These are phyloP conservation scores for Phrynocephalus versicolor DNA, from an alignment of 2,113 vertebrate species.

Conservation along the genomic window DNA sequence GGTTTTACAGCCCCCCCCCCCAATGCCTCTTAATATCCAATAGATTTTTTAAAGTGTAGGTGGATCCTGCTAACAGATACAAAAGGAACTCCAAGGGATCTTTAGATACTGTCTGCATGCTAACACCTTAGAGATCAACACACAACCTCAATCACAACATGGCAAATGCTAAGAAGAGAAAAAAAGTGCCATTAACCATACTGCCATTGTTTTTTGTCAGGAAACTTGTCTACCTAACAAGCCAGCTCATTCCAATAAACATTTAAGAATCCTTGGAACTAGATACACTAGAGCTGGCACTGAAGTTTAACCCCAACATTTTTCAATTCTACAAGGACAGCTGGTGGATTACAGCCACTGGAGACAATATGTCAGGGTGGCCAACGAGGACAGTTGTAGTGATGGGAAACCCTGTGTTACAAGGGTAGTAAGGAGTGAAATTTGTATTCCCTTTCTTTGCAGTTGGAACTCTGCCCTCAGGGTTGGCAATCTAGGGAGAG, in stretches of 20 bases:
- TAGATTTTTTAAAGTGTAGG: not conserved
- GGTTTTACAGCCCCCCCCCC: no score
- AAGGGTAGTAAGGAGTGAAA: not conserved
- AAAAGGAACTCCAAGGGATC: not conserved
- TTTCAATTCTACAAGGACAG: not conserved
- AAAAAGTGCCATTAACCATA: no score
- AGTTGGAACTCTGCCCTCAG: not conserved
- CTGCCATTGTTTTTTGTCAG: not conserved
- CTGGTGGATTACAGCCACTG: not conserved
- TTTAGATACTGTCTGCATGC: not conserved
- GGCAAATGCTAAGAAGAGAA: not conserved
- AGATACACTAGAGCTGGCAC: not conserved
- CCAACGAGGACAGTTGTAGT: not conserved
- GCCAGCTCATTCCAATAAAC: not conserved
- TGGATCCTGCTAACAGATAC: not conserved
- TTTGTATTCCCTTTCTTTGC: not conserved
- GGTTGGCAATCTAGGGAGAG: not conserved
- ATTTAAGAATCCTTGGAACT: not conserved
- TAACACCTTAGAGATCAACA: not conserved
- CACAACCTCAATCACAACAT: not conserved
- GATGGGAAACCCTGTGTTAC: no score
- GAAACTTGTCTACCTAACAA: not conserved
- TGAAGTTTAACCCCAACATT: not conserved
- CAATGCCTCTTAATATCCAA: no score
- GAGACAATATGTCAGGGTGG: not conserved